Evolutionary conservation across 1,140 invertebrate genomes (phyloP), one percentile per base, ranked within the genome.

Genomic region (Drosophila suzukii): DNA sequence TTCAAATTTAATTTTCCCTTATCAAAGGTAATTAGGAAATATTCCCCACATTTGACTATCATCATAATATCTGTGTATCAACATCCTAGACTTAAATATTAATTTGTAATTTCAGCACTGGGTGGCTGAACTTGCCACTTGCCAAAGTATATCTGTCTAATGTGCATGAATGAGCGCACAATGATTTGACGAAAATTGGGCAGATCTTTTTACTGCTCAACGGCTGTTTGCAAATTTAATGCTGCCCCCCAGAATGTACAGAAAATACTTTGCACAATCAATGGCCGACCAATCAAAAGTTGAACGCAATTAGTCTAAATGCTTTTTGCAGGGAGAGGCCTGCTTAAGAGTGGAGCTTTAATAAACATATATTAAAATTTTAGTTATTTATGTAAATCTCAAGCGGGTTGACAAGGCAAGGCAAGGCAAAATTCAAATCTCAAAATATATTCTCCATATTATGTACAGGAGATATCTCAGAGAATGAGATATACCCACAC

Each of bases 311-410:
- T 83, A 83, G 80, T 75, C 72, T 77, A 77, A 76, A 76, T 77
- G 63, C 57, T 49, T 70, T 61, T 51, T 68, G 56, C 53, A 10
- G 43, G 63, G 56, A 54, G 65, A 68, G 65, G 75, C 49, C 75
- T 88, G 75, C 83, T 88, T 86, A 86, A 58, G 72, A 88, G 71
- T 71, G 55, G 55, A 49, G 67, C 79, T 80, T 80, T 88, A 89
- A 88, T 88, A 84, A 88, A 89, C 84, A 89, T 89, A 89, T 88
- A 88, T 88, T 88, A 88, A 88, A 88, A 88, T 88, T 88, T 83
- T 89, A 89, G 80, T 89, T 88, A 88, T 88, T 89, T 82, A 88
- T 88, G 84, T 88, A 89, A 90, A 75, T 84, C 83, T 89, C 72
- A 49, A 46, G 59, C 60, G 80, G 60, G 53, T 85, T 85, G 81